phyloP scores from a whole-genome alignment of 1,140 invertebrate genomes.

The Drosophila biarmipes region DNA sequence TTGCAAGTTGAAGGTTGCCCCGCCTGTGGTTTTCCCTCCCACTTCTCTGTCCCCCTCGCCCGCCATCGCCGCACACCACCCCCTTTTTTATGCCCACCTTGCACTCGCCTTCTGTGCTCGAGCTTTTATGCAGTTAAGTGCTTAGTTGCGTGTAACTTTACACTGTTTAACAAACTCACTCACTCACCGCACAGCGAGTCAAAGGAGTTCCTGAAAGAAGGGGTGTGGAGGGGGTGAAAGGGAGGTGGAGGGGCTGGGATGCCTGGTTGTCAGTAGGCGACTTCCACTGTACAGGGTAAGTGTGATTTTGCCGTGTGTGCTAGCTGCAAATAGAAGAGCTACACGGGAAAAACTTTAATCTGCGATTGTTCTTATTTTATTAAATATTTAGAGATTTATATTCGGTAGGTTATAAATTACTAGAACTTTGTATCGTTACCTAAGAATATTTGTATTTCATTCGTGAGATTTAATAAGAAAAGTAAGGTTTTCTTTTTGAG shows the following conservation, averaged over 20 bases:
- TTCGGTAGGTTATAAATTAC: no score
- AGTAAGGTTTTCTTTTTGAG: no score
- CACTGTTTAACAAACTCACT: slow-evolving; percentile 78
- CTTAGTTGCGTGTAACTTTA: slow-evolving; percentile 82
- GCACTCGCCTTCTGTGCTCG: slow-evolving; percentile 15
- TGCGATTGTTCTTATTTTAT: background rate
- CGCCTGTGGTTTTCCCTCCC: slow-evolving; percentile 51
- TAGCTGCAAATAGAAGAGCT: slow-evolving; percentile 56
- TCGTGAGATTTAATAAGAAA: no score
- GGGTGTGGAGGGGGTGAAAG: background rate
- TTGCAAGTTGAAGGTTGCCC: slow-evolving; percentile 73
- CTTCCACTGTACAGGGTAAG: slow-evolving; percentile 27
- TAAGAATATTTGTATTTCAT: no score
- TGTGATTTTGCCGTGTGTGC: slow-evolving; percentile 52
- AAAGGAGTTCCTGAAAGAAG: slow-evolving; percentile 34
- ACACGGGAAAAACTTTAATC: slow-evolving; percentile 11
- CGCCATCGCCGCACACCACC: background rate
- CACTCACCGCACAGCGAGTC: slow-evolving; percentile 38
- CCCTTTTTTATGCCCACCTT: background rate
- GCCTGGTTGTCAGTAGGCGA: slow-evolving; percentile 14
- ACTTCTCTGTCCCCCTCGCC: background rate
- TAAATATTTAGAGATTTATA: no score
- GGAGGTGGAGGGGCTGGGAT: background rate
- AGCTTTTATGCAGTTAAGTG: slow-evolving; percentile 80
- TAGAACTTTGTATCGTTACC: no score